Conservation (phyloP, 2,797 vertebrate species). For the Ptychadena robeensis region DNA sequence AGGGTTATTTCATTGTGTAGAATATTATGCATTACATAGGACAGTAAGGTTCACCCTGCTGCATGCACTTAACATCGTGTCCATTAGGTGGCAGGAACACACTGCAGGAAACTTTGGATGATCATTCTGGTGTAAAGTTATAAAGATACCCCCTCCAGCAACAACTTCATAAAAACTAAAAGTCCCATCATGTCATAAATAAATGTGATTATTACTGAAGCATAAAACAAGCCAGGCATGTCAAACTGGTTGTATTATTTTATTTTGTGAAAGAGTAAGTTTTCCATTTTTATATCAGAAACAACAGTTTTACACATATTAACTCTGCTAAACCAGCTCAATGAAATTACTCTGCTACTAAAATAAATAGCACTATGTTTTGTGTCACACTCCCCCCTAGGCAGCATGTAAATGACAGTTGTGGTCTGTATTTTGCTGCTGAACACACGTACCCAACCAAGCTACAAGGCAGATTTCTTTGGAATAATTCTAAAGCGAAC, state of each 20-base stretch:
- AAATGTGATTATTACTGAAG: background rate
- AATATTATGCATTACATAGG: background rate
- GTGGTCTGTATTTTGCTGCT: background rate
- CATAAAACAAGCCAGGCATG: background rate
- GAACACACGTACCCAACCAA: background rate
- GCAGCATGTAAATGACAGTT: background rate
- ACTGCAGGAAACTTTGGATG: conserved; percentile 1
- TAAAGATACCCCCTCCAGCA: conserved; percentile 21
- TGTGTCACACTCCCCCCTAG: background rate
- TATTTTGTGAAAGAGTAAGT: background rate
- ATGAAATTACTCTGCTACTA: background rate
- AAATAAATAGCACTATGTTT: background rate
- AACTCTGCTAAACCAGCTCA: background rate
- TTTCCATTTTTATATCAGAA: background rate
- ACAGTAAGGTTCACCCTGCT: background rate
- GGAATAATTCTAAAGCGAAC: background rate
- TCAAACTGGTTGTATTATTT: conserved; percentile 4
- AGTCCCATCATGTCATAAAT: conserved; percentile 18
- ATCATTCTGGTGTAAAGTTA: background rate
- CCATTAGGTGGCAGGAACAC: conserved; percentile 48
- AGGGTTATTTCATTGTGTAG: background rate
- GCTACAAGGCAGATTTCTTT: background rate
- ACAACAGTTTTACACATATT: background rate
- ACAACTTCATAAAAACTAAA: conserved; percentile 14
- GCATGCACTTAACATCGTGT: background rate